phyloP scores from a whole-genome alignment of 1,140 invertebrate species.

The Orchestia grillus region DNA sequence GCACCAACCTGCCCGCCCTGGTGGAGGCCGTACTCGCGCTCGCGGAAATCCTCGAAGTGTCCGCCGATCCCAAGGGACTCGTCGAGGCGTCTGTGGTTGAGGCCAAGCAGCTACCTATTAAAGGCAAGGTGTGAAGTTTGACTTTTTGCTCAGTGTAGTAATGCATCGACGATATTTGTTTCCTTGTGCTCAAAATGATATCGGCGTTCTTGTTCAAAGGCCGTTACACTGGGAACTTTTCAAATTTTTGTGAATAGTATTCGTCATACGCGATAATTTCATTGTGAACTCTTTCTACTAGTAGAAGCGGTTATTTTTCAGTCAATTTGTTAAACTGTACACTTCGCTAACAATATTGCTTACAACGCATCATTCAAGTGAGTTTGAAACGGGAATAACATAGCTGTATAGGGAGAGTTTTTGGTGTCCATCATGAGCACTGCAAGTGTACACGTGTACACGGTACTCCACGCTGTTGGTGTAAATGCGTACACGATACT shows the following conservation, averaged over 20 bases:
- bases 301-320: not conserved
- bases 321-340: too few relatives aligned
- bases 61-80: slow-evolving; percentile 82
- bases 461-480: too few relatives aligned
- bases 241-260: not conserved
- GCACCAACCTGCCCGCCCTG: slow-evolving; percentile 83
- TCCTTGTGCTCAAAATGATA: not conserved
- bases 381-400: too few relatives aligned
- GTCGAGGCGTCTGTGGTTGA: slow-evolving; percentile 94
- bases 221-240: not conserved
- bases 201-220: not conserved
- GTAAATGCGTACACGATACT: too few relatives aligned
- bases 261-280: not conserved
- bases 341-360: too few relatives aligned
- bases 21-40: slow-evolving; percentile 86
- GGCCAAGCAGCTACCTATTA: slow-evolving; percentile 80
- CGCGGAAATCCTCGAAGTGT: slow-evolving; percentile 90
- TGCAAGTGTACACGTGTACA: too few relatives aligned
- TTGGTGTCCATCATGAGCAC: too few relatives aligned
- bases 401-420: too few relatives aligned
- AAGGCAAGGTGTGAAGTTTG: slow-evolving; percentile 73
- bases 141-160: not conserved
- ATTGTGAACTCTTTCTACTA: not conserved
- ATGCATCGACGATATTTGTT: not conserved
- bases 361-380: too few relatives aligned